These are phyloP conservation scores for Onychostoma macrolepis DNA, from an alignment of 2,113 vertebrate genomes.

Conservation along the genomic window DNA sequence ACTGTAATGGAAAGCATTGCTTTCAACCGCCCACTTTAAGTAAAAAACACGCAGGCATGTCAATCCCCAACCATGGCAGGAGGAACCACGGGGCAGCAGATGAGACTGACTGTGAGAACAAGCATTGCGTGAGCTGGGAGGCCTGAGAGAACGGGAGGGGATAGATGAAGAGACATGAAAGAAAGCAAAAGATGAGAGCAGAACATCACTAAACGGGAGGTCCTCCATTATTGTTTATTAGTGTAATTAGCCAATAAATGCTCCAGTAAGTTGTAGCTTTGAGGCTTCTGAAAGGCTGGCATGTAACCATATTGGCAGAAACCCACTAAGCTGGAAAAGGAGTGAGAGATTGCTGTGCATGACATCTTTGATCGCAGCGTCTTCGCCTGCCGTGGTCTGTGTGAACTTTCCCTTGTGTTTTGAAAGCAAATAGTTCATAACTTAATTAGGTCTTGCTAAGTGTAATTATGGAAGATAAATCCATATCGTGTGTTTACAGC, in stretches of 20 bases:
- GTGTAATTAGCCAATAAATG: conserved; percentile 35
- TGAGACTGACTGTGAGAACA: conserved; percentile 10
- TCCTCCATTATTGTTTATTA: conserved; percentile 32
- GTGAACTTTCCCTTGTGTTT: conserved; percentile 32
- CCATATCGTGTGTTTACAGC: background rate
- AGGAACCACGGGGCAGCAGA: background rate
- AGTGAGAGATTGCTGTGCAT: conserved; percentile 23
- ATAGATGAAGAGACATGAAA: conserved; percentile 6
- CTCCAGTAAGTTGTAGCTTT: conserved; percentile 47
- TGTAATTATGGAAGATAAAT: conserved; percentile 42
- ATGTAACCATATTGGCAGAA: conserved; percentile 50
- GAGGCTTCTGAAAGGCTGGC: conserved; percentile 44
- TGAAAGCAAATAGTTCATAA: conserved; percentile 37
- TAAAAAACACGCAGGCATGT: conserved; percentile 36
- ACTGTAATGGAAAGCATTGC: conserved; percentile 63
- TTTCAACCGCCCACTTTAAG: conserved; percentile 49
- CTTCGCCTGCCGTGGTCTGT: conserved; percentile 18
- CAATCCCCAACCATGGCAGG: conserved; percentile 13
- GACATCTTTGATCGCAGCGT: conserved; percentile 40
- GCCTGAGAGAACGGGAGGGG: background rate
- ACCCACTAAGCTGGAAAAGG: conserved; percentile 4
- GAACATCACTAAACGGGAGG: conserved; percentile 26
- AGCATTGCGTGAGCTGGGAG: conserved; percentile 9
- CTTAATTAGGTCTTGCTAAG: conserved; percentile 38
- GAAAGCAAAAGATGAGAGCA: conserved; percentile 7